Conservation (phyloP, 1,140 invertebrate species). For the Chironomus striatipennis region DNA sequence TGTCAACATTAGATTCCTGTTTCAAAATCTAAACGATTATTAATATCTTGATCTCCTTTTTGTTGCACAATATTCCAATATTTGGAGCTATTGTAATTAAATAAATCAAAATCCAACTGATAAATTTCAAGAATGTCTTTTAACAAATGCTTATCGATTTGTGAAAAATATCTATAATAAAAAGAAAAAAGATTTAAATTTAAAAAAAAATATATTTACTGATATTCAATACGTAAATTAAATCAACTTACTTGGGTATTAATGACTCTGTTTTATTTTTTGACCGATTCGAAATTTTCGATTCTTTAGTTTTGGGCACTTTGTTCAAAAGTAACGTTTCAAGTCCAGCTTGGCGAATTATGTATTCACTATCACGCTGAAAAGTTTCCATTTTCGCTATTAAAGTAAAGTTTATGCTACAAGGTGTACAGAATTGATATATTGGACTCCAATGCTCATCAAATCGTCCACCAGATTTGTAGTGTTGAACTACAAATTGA, state of each 20-base stretch:
- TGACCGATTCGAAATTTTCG: constrained; percentile 46
- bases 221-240: neutral
- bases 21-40: constrained; percentile 12
- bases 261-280: constrained; percentile 46
- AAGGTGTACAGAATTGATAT: constrained; percentile 64
- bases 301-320: constrained; percentile 43
- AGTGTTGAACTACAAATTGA: constrained; percentile 47
- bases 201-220: no score
- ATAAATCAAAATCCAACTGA: constrained; percentile 62
- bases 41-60: neutral
- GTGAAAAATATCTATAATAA: constrained; percentile 46
- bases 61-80: constrained; percentile 46
- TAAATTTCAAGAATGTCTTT: constrained; percentile 59
- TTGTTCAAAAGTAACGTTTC: constrained; percentile 45
- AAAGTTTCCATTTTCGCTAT: constrained; percentile 62
- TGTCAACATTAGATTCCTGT: neutral
- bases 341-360: constrained; percentile 52
- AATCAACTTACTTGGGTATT: constrained; percentile 38
- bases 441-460: constrained; percentile 69
- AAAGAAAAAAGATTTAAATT: constrained; percentile 19
- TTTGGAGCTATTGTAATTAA: constrained; percentile 48
- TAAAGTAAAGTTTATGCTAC: constrained; percentile 55
- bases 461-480: constrained; percentile 41
- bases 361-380: constrained; percentile 55
- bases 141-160: constrained; percentile 50